Evolutionary conservation across 2,797 vertebrate genomes (phyloP).

Genomic region (Coracias cyanogaster): DNA sequence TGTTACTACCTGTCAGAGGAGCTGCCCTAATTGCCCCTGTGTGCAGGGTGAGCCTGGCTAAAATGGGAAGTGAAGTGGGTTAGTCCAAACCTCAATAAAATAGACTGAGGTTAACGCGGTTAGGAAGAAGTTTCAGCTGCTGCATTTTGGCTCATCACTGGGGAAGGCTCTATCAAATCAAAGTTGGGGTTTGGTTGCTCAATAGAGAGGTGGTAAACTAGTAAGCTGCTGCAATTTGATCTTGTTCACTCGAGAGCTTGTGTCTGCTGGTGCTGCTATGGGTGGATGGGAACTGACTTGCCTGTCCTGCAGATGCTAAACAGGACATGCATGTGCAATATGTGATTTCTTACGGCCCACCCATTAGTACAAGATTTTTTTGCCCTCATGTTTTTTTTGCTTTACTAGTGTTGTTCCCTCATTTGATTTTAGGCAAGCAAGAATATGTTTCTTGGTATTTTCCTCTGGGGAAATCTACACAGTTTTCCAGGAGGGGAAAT

Average conservation of each 20-base stretch:
- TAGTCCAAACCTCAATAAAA: neutral
- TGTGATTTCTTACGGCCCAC: neutral
- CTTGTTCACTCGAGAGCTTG: neutral
- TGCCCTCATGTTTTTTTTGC: neutral
- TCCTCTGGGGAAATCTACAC: neutral
- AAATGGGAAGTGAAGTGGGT: neutral
- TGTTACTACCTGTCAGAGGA: neutral
- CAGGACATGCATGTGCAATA: accelerated
- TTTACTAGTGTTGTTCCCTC: neutral
- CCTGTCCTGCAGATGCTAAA: neutral
- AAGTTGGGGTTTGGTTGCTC: neutral
- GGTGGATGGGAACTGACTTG: accelerated
- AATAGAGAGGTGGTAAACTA: neutral
- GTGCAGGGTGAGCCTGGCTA: neutral
- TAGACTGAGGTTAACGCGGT: neutral
- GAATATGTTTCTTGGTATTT: neutral
- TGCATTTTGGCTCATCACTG: accelerated
- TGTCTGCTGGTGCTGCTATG: neutral
- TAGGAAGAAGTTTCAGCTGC: neutral
- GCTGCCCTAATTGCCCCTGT: neutral
- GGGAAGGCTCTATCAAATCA: neutral
- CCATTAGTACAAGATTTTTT: accelerated
- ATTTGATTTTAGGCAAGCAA: neutral
- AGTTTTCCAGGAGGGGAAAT: neutral
- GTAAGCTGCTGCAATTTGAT: neutral